Conservation (phyloP, 2,113 vertebrate species). For the Craseonycteris thonglongyai region DNA sequence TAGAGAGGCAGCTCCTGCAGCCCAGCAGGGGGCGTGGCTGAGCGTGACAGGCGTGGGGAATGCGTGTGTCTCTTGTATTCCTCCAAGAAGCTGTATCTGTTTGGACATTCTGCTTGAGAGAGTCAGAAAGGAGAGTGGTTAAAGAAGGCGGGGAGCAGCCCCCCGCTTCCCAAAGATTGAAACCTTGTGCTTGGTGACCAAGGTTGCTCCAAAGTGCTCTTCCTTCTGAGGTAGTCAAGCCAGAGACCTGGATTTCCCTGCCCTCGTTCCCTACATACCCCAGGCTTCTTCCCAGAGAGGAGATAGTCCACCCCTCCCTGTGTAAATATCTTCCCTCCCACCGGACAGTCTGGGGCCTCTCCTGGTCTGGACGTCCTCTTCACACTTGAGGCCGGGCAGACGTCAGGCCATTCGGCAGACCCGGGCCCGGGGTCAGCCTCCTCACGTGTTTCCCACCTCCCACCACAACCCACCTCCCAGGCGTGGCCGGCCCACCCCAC, state of each 20-base stretch:
- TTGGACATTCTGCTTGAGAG: slow-evolving; percentile 2
- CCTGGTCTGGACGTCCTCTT: neutral
- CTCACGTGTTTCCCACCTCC: neutral
- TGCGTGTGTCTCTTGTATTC: neutral
- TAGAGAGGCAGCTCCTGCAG: neutral
- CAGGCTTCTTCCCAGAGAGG: neutral
- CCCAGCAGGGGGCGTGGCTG: neutral
- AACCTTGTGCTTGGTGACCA: slow-evolving; percentile 16
- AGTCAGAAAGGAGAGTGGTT: slow-evolving; percentile 8
- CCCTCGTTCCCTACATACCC: neutral
- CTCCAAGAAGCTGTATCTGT: slow-evolving; percentile 8
- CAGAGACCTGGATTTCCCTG: neutral
- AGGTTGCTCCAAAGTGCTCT: slow-evolving; percentile 61
- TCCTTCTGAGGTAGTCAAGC: slow-evolving; percentile 77
- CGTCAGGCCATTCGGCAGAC: neutral
- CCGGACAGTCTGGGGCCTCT: neutral
- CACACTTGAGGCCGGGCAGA: neutral
- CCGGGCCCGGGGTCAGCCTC: neutral
- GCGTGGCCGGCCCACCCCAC: neutral
- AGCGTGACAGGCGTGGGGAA: neutral
- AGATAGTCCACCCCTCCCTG: neutral
- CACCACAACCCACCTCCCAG: neutral
- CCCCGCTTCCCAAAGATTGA: fast-evolving
- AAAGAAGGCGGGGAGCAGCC: neutral
- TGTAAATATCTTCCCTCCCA: slow-evolving; percentile 13